These are phyloP conservation scores for Littorina saxatilis DNA, from an alignment of 1,140 invertebrate species.

Conservation along the genomic window DNA sequence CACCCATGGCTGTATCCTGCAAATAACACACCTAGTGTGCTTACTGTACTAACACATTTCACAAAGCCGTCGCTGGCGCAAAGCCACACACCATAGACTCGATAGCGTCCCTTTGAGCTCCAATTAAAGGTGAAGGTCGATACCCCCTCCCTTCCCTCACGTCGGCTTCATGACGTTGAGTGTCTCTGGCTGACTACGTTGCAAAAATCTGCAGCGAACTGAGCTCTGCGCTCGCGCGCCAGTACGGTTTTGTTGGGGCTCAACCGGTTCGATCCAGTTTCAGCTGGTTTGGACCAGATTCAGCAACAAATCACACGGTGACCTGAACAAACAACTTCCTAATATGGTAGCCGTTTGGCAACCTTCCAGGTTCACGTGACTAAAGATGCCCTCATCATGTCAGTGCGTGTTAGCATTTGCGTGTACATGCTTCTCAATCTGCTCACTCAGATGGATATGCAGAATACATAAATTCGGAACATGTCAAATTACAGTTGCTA, in stretches of 20 bases:
- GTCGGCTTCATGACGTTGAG: neutral
- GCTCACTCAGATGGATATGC: neutral
- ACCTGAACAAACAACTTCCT: conserved; percentile 1
- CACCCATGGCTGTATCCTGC: conserved; percentile 13
- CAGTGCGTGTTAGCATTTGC: neutral
- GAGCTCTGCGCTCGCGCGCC: conserved; percentile 29
- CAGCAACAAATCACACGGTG: neutral
- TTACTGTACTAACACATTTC: neutral
- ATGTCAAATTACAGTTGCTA: too few relatives aligned
- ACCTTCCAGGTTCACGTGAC: neutral
- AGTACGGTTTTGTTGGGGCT: conserved; percentile 35
- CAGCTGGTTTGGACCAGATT: conserved; percentile 40
- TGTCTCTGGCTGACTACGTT: neutral
- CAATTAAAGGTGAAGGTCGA: conserved; percentile 22
- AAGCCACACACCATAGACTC: neutral
- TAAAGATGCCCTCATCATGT: neutral
- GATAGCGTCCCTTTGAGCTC: conserved; percentile 33
- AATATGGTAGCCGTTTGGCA: conserved; percentile 27
- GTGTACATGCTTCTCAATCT: neutral
- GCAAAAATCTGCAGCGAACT: neutral
- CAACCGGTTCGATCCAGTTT: conserved; percentile 44
- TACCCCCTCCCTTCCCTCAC: conserved; percentile 20
- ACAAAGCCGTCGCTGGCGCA: neutral
- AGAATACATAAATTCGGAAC: neutral
- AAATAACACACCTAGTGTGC: conserved; percentile 32